A percentile compares a stretch with the other conserved stretches of the same genome.
These are phyloP conservation scores for Euthynnus affinis DNA, from an alignment of 2,797 vertebrate genomes.

Conservation along the genomic window DNA sequence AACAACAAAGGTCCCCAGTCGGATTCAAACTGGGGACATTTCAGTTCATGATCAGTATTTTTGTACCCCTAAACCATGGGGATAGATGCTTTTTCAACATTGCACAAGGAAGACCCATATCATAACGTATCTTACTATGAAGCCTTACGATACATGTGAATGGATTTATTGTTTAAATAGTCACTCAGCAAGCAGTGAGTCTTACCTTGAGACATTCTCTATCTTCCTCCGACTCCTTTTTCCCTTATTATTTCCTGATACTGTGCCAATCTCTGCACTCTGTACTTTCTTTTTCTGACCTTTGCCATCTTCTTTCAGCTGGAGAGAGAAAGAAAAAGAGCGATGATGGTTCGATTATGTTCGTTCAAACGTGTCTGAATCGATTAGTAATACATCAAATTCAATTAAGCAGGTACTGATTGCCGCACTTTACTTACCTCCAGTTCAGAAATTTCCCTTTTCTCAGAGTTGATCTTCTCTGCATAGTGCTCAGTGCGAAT, in stretches of 20 bases:
- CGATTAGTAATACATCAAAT: background rate
- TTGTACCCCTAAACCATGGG: no score
- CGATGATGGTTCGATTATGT: background rate
- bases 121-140: background rate
- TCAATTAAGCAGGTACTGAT: background rate
- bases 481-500: slow-evolving; percentile 79
- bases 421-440: slow-evolving; percentile 73
- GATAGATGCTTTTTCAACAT: background rate
- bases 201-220: slow-evolving; percentile 80
- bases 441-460: slow-evolving; percentile 69
- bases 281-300: slow-evolving; percentile 89
- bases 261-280: slow-evolving; percentile 84
- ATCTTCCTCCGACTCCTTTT: slow-evolving; percentile 92
- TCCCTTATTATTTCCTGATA: slow-evolving; percentile 90
- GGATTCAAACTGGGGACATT: no score
- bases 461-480: slow-evolving; percentile 69
- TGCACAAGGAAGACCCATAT: background rate
- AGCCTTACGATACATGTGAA: background rate
- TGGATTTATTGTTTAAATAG: background rate
- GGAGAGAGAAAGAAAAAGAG: slow-evolving; percentile 10
- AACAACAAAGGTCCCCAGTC: no score
- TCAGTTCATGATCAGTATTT: no score
- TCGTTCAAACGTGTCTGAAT: background rate
- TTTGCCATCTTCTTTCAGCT: slow-evolving; percentile 77
- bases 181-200: background rate